Percentiles rank a stretch among this genome's conserved stretches.
phyloP scores from a whole-genome alignment of 2,797 vertebrate species.

The Pygocentrus nattereri region DNA sequence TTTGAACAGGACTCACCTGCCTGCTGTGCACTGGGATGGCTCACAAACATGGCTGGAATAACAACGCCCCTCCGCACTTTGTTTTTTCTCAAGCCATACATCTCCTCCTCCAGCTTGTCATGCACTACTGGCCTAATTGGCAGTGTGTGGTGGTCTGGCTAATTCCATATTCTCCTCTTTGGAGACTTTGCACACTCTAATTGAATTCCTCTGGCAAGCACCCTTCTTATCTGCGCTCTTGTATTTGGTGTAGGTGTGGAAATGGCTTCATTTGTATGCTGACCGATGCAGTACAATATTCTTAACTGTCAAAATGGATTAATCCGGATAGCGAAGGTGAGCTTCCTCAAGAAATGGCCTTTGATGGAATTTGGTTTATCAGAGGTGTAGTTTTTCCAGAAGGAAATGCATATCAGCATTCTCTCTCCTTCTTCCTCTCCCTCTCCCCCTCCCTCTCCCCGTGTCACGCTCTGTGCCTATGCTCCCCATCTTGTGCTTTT shows the following conservation, averaged over 20 bases:
- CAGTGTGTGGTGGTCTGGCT: conserved; percentile 48
- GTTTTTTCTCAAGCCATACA: conserved; percentile 28
- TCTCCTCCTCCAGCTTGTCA: conserved; percentile 46
- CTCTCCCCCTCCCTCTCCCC: conserved; percentile 4
- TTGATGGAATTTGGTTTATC: conserved; percentile 52
- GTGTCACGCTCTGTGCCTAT: conserved; percentile 8
- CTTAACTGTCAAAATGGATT: conserved; percentile 60
- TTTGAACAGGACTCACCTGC: neutral
- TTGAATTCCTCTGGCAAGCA: conserved; percentile 60
- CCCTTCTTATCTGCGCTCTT: conserved; percentile 46
- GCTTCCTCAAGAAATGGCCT: conserved; percentile 46
- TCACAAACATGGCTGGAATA: conserved; percentile 15
- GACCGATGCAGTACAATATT: conserved; percentile 57
- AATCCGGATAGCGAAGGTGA: conserved; percentile 36
- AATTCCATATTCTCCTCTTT: conserved; percentile 60
- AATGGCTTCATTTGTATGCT: conserved; percentile 62
- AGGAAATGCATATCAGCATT: conserved; percentile 35
- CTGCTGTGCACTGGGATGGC: neutral
- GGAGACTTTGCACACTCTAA: conserved; percentile 56
- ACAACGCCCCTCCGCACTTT: conserved; percentile 5
- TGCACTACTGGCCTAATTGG: conserved; percentile 52
- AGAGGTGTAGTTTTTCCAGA: conserved; percentile 24
- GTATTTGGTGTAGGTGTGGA: conserved; percentile 54
- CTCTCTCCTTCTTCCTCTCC: conserved; percentile 22
- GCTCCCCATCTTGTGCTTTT: conserved; percentile 17